Conservation (phyloP, 2,113 vertebrate species). For the Platysteira castanea region DNA sequence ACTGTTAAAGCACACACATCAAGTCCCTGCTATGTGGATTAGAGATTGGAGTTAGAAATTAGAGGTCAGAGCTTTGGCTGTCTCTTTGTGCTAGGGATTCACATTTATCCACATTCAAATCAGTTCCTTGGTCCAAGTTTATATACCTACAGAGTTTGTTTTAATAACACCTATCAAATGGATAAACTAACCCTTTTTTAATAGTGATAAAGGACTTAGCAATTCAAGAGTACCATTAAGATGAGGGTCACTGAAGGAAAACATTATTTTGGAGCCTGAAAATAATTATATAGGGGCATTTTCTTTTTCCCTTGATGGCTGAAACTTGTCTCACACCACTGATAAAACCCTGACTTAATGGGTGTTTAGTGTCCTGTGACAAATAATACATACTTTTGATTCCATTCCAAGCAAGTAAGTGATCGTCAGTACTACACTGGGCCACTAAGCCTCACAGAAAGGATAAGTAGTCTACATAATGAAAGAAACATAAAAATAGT, state of each 20-base stretch:
- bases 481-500: not conserved
- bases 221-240: not conserved
- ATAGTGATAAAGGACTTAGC: not conserved
- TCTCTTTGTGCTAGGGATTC: not conserved
- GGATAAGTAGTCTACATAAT: not conserved
- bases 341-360: not conserved
- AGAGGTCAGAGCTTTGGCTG: not conserved
- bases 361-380: not conserved
- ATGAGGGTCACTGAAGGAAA: not conserved
- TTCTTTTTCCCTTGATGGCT: not conserved
- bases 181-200: not conserved
- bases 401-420: not conserved
- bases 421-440: not conserved
- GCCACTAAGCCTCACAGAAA: not conserved
- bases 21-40: not conserved
- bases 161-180: not conserved
- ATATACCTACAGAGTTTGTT: not conserved
- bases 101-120: not conserved
- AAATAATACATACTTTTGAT: not conserved
- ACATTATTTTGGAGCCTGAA: not conserved
- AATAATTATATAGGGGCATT: not conserved
- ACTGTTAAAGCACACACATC: not conserved
- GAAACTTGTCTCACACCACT: not conserved
- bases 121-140: not conserved
- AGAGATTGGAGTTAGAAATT: not conserved